phyloP scores from a whole-genome alignment of 2,888 invertebrate genomes.

The Nebria salina region DNA sequence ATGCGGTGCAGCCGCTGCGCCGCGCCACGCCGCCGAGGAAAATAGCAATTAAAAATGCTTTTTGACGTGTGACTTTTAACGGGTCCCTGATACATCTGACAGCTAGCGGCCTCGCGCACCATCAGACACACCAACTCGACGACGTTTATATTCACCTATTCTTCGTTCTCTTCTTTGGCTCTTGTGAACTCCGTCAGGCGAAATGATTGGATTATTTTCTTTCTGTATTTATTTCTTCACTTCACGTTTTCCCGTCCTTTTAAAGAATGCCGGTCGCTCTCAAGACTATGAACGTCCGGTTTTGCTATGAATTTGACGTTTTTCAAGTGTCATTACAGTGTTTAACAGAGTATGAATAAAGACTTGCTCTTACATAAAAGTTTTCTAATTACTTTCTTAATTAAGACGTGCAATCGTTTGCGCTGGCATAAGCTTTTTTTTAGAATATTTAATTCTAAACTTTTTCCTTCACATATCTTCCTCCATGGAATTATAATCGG shows the following conservation, averaged over 20 bases:
- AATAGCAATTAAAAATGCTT: constrained; percentile 47
- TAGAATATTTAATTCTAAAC: neutral
- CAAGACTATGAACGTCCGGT: constrained; percentile 10
- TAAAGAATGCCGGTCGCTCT: neutral
- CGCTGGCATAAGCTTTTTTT: constrained; percentile 30
- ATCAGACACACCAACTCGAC: constrained; percentile 38
- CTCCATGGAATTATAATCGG: neutral
- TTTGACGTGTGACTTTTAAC: constrained; percentile 46
- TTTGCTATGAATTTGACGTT: constrained; percentile 40
- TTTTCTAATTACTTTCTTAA: constrained; percentile 42
- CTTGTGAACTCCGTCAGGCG: constrained; percentile 31
- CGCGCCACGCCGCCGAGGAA: constrained; percentile 37
- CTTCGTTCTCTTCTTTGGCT: constrained; percentile 48
- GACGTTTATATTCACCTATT: constrained; percentile 43
- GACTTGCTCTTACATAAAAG: constrained; percentile 29
- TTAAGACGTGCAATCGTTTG: constrained; percentile 41
- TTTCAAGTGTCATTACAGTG: constrained; percentile 42
- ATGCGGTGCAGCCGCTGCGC: constrained; percentile 33
- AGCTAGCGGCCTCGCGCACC: constrained; percentile 20
- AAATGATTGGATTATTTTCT: constrained; percentile 45
- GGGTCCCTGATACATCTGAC: constrained; percentile 37
- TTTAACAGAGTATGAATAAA: constrained; percentile 42
- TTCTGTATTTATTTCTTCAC: constrained; percentile 21
- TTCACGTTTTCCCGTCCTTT: constrained; percentile 23
- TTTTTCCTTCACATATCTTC: neutral